Evolutionary conservation across 2,113 vertebrate species (phyloP), one percentile per base, ranked within the genome.

Genomic region (Campylorhamphus procurvoides): DNA sequence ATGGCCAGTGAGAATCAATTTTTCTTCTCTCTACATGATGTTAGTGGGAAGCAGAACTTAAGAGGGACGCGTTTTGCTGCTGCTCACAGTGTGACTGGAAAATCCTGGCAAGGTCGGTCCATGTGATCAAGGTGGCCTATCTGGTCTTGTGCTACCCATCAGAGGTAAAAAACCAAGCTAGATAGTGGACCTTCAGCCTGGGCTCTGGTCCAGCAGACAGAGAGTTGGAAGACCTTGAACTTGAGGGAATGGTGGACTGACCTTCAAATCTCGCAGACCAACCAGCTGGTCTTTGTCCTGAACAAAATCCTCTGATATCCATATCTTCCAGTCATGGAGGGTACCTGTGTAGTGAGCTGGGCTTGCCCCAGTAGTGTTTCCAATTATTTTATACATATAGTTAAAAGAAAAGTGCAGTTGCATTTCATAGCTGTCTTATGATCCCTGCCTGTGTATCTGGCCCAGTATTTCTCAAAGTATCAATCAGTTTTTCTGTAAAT

Each of bases 41-140:
- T 60, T n/a, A 60, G 29, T 37, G 49, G 60, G 55, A 64, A 90
- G 46, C 47, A 68, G 55, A 63, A 64, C 7, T 1, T 20, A 28
- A 35, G 72, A 56, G 58, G 12, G 14, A 28, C 59, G 29, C 1
- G 1, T 62, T 66, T 37, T 0, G 0, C 50, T 72, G 47, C 53
- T 85, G 52, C 29, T 79, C 1, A 0, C 3, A 3, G 18, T 53
- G 4, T 53, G 50, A 33, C 49, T 83, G 56, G 52, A 58, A 71
- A 69, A 37, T 66, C 35, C 17, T 39, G 9, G 7, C 39, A 49
- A 42, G 55, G 37, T 75, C 64, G 8, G 14, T 73, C 19, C 18
- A 28, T 18, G 33, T 84, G 35, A 27, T 29, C 0, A 0, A 56
- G 58, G 20, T 52, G 35, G 22, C n/a, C 18, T 11, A 24, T 55